Percentiles rank a stretch among this genome's conserved stretches.
These are phyloP conservation scores for Tethea ocularis DNA, from an alignment of 2,888 invertebrate species.

Conservation along the genomic window DNA sequence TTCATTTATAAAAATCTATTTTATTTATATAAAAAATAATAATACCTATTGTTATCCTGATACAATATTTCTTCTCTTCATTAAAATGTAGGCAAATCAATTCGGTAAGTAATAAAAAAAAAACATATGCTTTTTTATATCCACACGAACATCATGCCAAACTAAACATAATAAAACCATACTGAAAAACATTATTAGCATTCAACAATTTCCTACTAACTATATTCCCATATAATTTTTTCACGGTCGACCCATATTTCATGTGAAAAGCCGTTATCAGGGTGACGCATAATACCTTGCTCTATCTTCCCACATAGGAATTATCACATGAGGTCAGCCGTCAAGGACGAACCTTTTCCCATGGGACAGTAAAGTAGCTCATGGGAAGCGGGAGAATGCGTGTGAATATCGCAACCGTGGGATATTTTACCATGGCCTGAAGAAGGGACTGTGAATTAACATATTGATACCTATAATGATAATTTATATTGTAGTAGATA, in stretches of 20 bases:
- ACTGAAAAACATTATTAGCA: neutral
- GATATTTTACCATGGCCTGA: neutral
- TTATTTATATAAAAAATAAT: no score
- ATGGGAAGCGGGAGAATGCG: conserved; percentile 34
- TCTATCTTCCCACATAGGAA: conserved; percentile 2
- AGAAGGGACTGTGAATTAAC: neutral
- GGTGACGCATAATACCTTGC: conserved; percentile 10
- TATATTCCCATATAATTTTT: neutral
- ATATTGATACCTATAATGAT: neutral
- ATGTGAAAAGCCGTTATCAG: conserved; percentile 10
- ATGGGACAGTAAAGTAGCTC: conserved; percentile 29
- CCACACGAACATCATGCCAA: no score
- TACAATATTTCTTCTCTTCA: no score
- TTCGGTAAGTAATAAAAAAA: no score
- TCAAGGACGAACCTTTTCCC: conserved; percentile 39
- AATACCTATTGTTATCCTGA: no score
- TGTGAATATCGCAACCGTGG: conserved; percentile 17
- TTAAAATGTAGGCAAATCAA: no score
- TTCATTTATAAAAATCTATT: no score
- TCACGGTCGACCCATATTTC: neutral
- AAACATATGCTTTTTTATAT: no score
- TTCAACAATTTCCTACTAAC: no score
- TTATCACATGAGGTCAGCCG: conserved; percentile 38
- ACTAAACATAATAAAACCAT: neutral
- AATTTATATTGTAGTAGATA: neutral